These are phyloP conservation scores for Idaea dimidiata DNA, from an alignment of 2,888 invertebrate genomes.

Conservation along the genomic window DNA sequence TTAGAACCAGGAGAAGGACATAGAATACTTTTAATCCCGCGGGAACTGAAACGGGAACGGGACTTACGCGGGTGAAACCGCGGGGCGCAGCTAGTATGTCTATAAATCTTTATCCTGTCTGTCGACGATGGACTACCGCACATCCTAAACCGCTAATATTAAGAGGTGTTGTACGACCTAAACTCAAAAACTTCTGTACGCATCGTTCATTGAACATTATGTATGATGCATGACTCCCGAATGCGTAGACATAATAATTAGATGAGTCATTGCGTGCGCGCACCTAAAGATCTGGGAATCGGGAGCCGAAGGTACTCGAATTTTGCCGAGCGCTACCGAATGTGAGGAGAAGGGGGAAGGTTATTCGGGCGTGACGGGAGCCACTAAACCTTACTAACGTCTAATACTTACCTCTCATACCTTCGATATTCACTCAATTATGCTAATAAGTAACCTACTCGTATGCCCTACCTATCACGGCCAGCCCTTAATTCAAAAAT, in stretches of 20 bases:
- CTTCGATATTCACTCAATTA: conserved; percentile 8
- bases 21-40: too few relatives aligned
- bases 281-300: conserved; percentile 56
- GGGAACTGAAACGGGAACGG: too few relatives aligned
- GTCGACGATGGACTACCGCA: too few relatives aligned
- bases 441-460: background rate
- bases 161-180: too few relatives aligned
- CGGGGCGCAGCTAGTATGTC: too few relatives aligned
- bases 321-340: conserved; percentile 43
- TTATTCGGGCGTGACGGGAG: conserved; percentile 61
- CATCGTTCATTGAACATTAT: background rate
- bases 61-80: too few relatives aligned
- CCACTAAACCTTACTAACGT: conserved; percentile 59
- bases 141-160: too few relatives aligned
- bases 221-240: background rate
- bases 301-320: conserved; percentile 45
- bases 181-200: too few relatives aligned
- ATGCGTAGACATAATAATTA: conserved; percentile 8
- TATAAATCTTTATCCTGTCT: too few relatives aligned
- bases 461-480: too few relatives aligned
- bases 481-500: too few relatives aligned
- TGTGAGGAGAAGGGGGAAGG: conserved; percentile 49
- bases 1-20: too few relatives aligned
- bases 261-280: conserved; percentile 24
- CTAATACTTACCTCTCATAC: conserved; percentile 31